These are phyloP conservation scores for Phyto melanocephala DNA, from an alignment of 2,888 invertebrate species.

Conservation along the genomic window DNA sequence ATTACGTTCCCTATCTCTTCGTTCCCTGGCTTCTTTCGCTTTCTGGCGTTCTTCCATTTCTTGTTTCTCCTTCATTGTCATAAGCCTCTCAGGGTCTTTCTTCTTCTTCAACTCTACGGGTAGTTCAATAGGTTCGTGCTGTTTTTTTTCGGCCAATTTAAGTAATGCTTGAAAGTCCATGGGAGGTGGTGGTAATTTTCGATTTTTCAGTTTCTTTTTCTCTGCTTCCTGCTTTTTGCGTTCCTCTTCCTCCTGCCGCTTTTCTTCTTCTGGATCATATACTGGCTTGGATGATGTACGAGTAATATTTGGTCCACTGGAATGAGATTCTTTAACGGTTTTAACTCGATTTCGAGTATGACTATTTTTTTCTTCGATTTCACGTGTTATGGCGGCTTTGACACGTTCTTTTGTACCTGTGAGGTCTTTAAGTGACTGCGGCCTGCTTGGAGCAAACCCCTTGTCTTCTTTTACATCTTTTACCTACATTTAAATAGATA, in stretches of 20 bases:
- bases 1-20: slow-evolving; percentile 77
- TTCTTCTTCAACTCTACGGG: slow-evolving; percentile 78
- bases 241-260: slow-evolving; percentile 73
- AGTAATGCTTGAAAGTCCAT: slow-evolving; percentile 89
- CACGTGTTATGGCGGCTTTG: slow-evolving; percentile 85
- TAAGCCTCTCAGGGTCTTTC: slow-evolving; percentile 84
- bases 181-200: slow-evolving; percentile 83
- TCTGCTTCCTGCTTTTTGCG: slow-evolving; percentile 75
- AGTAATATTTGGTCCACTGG: slow-evolving; percentile 63
- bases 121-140: slow-evolving; percentile 86
- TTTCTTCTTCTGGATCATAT: slow-evolving; percentile 74
- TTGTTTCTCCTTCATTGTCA: slow-evolving; percentile 89
- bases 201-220: slow-evolving; percentile 81
- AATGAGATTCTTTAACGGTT: slow-evolving; percentile 39
- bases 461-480: slow-evolving; percentile 82
- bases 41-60: slow-evolving; percentile 87
- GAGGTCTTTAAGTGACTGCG: slow-evolving; percentile 74
- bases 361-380: slow-evolving; percentile 85
- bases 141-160: slow-evolving; percentile 90
- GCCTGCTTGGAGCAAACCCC: slow-evolving; percentile 82
- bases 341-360: slow-evolving; percentile 77
- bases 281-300: slow-evolving; percentile 73
- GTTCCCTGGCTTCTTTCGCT: slow-evolving; percentile 81
- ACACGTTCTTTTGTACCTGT: slow-evolving; percentile 86
- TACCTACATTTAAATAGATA: slow-evolving; percentile 64